Base-by-base conservation (phyloP, 2,113 vertebrate species). In the Melanerpes formicivorus region DNA sequence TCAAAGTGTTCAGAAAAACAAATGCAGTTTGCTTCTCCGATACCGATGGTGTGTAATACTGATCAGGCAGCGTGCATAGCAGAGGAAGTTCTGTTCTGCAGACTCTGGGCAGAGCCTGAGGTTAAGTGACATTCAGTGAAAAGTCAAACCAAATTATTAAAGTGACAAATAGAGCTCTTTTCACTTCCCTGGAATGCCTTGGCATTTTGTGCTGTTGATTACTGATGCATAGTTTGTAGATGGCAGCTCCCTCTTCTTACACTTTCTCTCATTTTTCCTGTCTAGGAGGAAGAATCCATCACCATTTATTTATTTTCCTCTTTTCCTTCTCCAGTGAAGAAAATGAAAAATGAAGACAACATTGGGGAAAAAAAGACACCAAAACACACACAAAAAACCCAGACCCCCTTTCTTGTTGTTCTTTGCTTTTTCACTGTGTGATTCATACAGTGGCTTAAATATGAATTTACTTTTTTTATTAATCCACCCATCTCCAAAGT, bases 81-180 rank as follows among this genome's bases (percentile, higher is more conserved):
- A 90, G 77, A 95, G 64, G 46, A 73, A 90, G 71, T 85, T 91
- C 89, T 89, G 66, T 81, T 95, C 92, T 95, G 88, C 65, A 93
- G 89, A 88, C 78, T 91, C 10, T 1, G 75, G 52, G 77, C 90
- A 83, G 94, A 95, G 76, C 78, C 83, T 93, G 78, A 96, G 80
- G 71, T 91, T 95, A 92, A 80, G 58, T 89, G 84, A 95, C 75
- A 92, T 91, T 93, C 88, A 90, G 78, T 94, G 77, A 80, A 88
- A 92, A 95, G 93, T 62, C 77, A 94, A 96, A 87, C 46, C 87
- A 90, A 95, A 90, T 70, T 0, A 90, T 90, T 95, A 91, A 95
- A 87, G 87, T 94, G 87, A 85, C 72, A 85, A 87, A 80, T 40
- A 75, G 81, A 96, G 81, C 40, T 55, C 80, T 86, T 90, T 73